These are phyloP conservation scores for Blomia tropicalis DNA, from an alignment of 2,888 invertebrate genomes.

Conservation along the genomic window DNA sequence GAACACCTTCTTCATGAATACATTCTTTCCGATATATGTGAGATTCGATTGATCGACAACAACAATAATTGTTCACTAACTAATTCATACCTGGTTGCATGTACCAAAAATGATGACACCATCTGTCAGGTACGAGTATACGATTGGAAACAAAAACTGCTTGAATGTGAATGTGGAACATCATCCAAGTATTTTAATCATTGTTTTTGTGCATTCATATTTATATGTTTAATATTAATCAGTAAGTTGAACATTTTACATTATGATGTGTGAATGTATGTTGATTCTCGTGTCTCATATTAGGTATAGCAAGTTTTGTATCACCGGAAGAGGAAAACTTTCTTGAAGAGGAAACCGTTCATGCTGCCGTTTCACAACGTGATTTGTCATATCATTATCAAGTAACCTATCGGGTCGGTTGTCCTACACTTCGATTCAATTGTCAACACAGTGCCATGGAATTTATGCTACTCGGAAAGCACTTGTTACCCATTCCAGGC, in stretches of 20 bases:
- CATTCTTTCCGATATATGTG: background rate
- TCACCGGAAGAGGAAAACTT: background rate
- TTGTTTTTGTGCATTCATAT: background rate
- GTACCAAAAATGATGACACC: background rate
- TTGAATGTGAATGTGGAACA: background rate
- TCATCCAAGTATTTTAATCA: background rate
- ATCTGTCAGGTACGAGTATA: background rate
- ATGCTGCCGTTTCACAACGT: background rate
- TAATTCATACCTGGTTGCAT: background rate
- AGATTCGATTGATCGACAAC: background rate
- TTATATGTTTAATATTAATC: background rate
- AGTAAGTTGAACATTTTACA: background rate
- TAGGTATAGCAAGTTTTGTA: background rate
- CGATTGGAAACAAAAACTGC: background rate
- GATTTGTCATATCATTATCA: background rate
- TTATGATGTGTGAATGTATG: no score
- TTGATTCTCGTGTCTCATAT: no score
- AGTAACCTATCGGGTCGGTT: slow-evolving; percentile 4
- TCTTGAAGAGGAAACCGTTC: background rate
- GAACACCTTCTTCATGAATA: background rate
- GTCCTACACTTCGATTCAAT: background rate
- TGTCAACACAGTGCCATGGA: background rate
- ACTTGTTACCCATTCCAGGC: background rate
- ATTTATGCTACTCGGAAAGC: background rate
- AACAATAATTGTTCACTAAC: background rate